A percentile compares a stretch with the other conserved stretches of the same genome.
phyloP scores from a whole-genome alignment of 2,113 vertebrate species.

The Ovibos moschatus region DNA sequence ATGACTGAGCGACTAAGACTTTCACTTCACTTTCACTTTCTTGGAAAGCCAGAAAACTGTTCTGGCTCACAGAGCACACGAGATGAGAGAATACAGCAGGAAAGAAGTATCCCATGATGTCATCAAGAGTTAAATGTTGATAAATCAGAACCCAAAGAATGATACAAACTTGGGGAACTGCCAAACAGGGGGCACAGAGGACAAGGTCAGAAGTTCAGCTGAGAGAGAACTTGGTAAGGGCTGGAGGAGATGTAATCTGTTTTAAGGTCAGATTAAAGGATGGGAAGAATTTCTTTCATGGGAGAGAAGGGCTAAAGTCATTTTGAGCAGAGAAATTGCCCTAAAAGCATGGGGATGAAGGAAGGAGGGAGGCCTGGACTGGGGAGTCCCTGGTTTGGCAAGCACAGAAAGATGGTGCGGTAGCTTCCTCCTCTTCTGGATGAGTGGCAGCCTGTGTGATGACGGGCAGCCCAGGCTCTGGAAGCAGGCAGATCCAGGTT shows the following conservation, averaged over 20 bases:
- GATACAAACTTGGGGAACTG: not conserved
- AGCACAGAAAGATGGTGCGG: no score
- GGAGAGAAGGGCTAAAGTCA: not conserved
- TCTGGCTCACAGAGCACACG: not conserved
- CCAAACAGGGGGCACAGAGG: not conserved
- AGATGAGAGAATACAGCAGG: not conserved
- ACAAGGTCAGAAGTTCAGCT: not conserved
- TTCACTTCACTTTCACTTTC: not conserved
- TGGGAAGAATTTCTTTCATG: not conserved
- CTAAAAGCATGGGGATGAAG: not conserved
- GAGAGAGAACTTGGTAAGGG: no score
- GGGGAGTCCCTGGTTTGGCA: not conserved
- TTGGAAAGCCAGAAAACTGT: not conserved
- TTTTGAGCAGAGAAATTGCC: not conserved
- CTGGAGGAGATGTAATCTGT: accelerated
- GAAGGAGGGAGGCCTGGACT: not conserved
- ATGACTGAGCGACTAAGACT: not conserved
- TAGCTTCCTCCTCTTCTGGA: not conserved
- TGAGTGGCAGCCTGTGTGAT: accelerated
- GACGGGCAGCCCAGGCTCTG: not conserved
- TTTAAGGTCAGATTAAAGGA: not conserved
- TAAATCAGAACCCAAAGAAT: not conserved
- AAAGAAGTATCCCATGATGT: not conserved
- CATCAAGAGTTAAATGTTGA: not conserved
- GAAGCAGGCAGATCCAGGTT: not conserved